Conservation (phyloP, 2,888 invertebrate genomes). For the Creontiades dilutus region DNA sequence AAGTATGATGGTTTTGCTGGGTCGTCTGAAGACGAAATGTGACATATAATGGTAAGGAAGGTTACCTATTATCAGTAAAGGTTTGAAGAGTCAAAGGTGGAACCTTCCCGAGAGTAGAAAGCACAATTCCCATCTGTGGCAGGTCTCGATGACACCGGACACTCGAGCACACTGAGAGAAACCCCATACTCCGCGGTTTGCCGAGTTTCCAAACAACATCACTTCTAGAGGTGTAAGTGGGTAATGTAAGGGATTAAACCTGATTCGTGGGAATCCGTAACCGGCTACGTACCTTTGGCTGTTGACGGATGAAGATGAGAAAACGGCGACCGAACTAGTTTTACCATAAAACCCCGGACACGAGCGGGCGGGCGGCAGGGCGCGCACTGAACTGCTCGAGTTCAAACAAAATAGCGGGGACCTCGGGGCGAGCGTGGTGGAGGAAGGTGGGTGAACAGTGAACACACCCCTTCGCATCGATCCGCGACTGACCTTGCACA, state of each 20-base stretch:
- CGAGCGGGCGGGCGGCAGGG: constrained; percentile 39
- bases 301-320: constrained; percentile 15
- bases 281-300: constrained; percentile 41
- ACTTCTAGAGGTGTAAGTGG: background rate
- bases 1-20: background rate
- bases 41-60: background rate
- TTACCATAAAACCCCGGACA: background rate
- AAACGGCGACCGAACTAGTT: constrained; percentile 5
- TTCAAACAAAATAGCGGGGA: constrained; percentile 51
- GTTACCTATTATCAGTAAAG: background rate
- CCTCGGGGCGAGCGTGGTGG: background rate
- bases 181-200: background rate
- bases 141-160: constrained; percentile 13
- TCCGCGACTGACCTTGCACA: constrained; percentile 62
- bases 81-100: background rate
- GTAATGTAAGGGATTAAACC: background rate
- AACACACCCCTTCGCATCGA: constrained; percentile 62
- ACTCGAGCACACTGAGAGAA: constrained; percentile 18
- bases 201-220: background rate
- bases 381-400: constrained; percentile 50
- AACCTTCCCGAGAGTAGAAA: constrained; percentile 32
- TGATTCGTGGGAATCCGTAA: background rate
- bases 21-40: background rate
- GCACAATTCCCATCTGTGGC: constrained; percentile 11
- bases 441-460: constrained; percentile 41